Conservation (phyloP, 2,797 vertebrate species). For the Mico argentatus region DNA sequence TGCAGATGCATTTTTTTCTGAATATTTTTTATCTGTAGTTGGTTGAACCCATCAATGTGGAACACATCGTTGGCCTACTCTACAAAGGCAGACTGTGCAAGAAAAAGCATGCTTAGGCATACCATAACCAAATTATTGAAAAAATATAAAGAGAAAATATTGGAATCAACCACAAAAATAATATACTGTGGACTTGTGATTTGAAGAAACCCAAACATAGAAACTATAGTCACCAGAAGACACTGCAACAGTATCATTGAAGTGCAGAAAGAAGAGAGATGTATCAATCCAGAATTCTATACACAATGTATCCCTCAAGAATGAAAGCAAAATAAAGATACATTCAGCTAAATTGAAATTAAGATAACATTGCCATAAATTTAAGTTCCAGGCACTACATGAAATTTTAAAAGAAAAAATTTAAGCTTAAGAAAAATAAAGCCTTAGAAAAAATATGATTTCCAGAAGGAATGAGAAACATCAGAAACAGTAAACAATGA, state of each 20-base stretch:
- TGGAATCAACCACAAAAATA: neutral
- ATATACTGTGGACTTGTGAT: neutral
- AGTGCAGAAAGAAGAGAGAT: neutral
- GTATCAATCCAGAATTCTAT: neutral
- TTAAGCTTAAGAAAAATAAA: neutral
- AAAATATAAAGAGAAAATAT: neutral
- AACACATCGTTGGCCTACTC: neutral
- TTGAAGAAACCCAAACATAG: neutral
- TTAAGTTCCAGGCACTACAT: neutral
- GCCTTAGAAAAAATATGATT: neutral
- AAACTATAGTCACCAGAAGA: neutral
- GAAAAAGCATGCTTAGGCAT: neutral
- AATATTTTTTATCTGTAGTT: neutral
- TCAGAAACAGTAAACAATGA: neutral
- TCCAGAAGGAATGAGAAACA: neutral
- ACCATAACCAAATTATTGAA: neutral
- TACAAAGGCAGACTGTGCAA: too few relatives aligned
- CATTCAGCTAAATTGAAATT: neutral
- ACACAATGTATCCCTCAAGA: neutral
- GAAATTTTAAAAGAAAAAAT: neutral
- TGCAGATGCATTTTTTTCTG: neutral
- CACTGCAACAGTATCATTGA: neutral
- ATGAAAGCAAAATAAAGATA: neutral
- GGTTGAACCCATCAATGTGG: neutral
- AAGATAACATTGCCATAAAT: neutral